Base-by-base conservation (phyloP, 2,888 invertebrate genomes). In the Acleris cristana region DNA sequence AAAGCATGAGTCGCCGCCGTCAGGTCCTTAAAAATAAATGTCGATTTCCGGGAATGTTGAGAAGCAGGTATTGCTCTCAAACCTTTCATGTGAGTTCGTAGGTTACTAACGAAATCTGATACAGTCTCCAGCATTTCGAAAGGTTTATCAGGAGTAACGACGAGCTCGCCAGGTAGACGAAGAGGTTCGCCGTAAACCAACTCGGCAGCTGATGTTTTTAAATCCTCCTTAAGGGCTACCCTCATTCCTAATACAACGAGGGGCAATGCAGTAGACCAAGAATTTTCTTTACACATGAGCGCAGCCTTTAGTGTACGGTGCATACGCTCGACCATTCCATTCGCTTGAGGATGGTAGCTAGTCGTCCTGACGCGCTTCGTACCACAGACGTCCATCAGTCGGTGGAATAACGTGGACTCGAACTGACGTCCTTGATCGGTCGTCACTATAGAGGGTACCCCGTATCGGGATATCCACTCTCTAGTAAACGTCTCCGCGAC, bases 131-230 rank as follows among this genome's bases (percentile, higher is more conserved):
- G 30, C 18, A 60, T 59, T 6, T 18, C 48, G 21, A 18, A 5
- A 23, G 49, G 12, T 30, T 53, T 49, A 19, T 55, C 19, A 26
- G 64, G 44, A 21, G 64, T 16, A 16, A 45, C 45, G 10, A 76
- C 21, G 26, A 78, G 71, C 45, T 79, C 76, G 1, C 77, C 76
- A 0, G 78, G 77, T 7, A 80, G 69, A 0, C 76, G 67, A 2
- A 77, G 71, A 0, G 75, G 70, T 54, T 75, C 73, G 0, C 79
- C 78, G 51, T 74, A 77, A 0, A 79, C 64, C 0, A 79, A 45
- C 54, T 79, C 76, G 0, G 78, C 78, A 19, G 74, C n/a, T 1
- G 76, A 72, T 4, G 73, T 53, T 26, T 0, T 26, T 0, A 76
- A 21, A 48, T 80, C 73, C 2, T 73, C 72, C 44, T 75, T 73